These are phyloP conservation scores for Epinotia demarniana DNA, from an alignment of 2,888 invertebrate species.

Conservation along the genomic window DNA sequence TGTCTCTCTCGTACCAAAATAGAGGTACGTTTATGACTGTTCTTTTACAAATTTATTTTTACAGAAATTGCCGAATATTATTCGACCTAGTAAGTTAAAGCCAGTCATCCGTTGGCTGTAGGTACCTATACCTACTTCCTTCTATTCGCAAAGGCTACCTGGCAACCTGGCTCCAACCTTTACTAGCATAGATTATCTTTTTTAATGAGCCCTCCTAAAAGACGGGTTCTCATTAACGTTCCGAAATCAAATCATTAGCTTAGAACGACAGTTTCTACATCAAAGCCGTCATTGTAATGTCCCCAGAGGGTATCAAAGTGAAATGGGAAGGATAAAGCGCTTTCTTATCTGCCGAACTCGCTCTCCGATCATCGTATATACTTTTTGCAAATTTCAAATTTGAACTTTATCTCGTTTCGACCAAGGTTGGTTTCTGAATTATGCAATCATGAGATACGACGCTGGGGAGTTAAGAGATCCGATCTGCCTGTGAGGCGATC, in stretches of 20 bases:
- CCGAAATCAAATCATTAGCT: conserved; percentile 61
- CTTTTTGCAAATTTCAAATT: conserved; percentile 45
- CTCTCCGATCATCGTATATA: conserved; percentile 45
- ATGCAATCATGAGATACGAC: conserved; percentile 30
- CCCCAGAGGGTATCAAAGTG: conserved; percentile 61
- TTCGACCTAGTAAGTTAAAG: background rate
- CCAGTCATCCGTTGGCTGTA: background rate
- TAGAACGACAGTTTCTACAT: conserved; percentile 62
- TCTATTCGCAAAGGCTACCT: conserved; percentile 1
- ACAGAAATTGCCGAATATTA: no score
- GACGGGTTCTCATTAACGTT: conserved; percentile 58
- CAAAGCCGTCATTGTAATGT: conserved; percentile 69
- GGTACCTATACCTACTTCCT: background rate
- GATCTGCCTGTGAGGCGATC: conserved; percentile 29
- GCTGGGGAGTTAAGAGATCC: background rate
- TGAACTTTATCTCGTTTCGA: conserved; percentile 9
- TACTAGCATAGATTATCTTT: conserved; percentile 28
- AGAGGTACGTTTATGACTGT: no score
- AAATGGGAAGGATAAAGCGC: conserved; percentile 58
- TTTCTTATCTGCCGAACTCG: conserved; percentile 55
- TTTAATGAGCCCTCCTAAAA: conserved; percentile 48
- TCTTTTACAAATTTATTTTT: no score
- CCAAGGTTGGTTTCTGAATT: conserved; percentile 3
- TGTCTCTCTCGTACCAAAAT: no score
- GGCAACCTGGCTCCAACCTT: conserved; percentile 1